These are phyloP conservation scores for Umimayanthus chanpuru DNA, from an alignment of 92 coral and sea anemone genomes.

Conservation along the genomic window DNA sequence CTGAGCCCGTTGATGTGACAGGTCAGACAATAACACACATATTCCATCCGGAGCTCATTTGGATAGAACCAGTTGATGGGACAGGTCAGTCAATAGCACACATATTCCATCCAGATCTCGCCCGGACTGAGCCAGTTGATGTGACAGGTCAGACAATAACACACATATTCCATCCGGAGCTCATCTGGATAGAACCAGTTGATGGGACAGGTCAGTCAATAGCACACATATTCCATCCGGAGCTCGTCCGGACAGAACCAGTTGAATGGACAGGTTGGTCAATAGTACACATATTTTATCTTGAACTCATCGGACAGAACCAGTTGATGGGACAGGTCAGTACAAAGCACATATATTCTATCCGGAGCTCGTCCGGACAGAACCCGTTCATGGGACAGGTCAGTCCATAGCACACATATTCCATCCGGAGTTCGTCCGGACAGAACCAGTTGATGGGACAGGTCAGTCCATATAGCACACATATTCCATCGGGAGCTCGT, in stretches of 20 bases:
- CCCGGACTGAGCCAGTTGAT: conserved; percentile 51
- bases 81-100: conserved; percentile 60
- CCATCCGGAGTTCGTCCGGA: conserved; percentile 48
- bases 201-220: conserved; percentile 76
- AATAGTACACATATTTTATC: conserved; percentile 19
- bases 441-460: conserved; percentile 65
- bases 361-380: conserved; percentile 43
- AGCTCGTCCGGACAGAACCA: conserved; percentile 38
- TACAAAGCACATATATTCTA: background rate
- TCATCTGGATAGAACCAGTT: conserved; percentile 54
- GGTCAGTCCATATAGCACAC: conserved; percentile 47
- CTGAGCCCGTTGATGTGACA: conserved; percentile 66
- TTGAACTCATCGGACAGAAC: conserved; percentile 40
- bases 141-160: conserved; percentile 67
- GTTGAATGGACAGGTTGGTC: conserved; percentile 76
- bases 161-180: conserved; percentile 44
- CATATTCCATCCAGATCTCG: conserved; percentile 61
- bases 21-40: background rate
- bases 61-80: conserved; percentile 70
- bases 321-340: conserved; percentile 78
- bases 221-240: conserved; percentile 42
- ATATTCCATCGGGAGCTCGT: conserved; percentile 40
- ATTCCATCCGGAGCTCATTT: conserved; percentile 26
- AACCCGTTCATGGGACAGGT: conserved; percentile 74
- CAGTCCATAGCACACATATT: background rate